Percentiles rank a stretch among this genome's conserved stretches.
Evolutionary conservation across 2,797 vertebrate genomes (phyloP).

Genomic region (Micrastur ruficollis): DNA sequence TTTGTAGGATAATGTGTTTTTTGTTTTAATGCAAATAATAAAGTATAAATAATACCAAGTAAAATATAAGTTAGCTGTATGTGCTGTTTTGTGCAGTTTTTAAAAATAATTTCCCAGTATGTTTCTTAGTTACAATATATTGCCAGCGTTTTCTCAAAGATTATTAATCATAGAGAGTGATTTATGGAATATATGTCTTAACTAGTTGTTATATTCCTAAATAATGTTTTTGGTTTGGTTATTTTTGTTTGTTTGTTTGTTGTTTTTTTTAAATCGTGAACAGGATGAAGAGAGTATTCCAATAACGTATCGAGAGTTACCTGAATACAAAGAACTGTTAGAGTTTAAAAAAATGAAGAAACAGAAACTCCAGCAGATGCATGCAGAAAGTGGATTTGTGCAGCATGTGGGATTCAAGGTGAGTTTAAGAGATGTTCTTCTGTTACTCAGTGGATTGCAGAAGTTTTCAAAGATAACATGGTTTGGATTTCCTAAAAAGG

Average conservation of each 20-base stretch:
- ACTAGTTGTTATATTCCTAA: neutral
- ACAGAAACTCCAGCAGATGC: constrained; percentile 90
- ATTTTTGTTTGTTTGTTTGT: neutral
- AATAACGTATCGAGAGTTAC: constrained; percentile 82
- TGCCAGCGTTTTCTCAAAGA: neutral
- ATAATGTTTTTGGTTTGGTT: neutral
- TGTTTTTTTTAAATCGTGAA: neutral
- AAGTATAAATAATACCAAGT: neutral
- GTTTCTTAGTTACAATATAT: neutral
- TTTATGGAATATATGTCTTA: neutral
- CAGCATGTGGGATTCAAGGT: constrained; percentile 95
- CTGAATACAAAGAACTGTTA: constrained; percentile 95
- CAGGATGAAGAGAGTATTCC: constrained; percentile 95
- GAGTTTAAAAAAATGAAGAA: constrained; percentile 95
- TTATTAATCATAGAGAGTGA: neutral
- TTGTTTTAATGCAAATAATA: neutral
- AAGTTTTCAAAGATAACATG: neutral
- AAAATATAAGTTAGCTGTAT: neutral
- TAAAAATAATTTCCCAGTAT: neutral
- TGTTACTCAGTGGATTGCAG: neutral
- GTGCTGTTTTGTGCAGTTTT: neutral
- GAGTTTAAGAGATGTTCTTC: neutral
- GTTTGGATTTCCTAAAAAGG: neutral
- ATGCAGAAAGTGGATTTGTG: constrained; percentile 84
- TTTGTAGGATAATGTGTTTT: neutral